phyloP scores from a whole-genome alignment of 2,113 vertebrate genomes.

The Nesoenas mayeri region DNA sequence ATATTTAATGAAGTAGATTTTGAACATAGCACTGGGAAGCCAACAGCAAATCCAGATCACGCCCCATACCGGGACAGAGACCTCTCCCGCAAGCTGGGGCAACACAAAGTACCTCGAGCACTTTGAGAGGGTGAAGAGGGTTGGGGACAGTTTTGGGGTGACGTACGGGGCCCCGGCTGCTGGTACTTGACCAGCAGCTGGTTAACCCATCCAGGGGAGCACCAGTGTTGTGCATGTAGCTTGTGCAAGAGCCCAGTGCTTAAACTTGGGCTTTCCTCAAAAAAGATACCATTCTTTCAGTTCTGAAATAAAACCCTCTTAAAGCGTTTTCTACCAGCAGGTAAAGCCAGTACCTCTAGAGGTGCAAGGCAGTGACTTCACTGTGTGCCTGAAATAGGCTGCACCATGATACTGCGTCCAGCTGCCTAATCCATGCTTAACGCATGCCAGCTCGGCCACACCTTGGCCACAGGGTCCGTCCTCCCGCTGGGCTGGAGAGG shows the following conservation, averaged over 20 bases:
- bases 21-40: not conserved
- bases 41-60: not conserved
- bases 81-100: not conserved
- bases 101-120: not conserved
- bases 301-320: not conserved
- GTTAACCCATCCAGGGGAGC: not conserved
- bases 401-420: not conserved
- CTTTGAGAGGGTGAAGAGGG: not conserved
- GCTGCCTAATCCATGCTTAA: not conserved
- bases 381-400: not conserved
- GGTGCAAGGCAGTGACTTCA: not conserved
- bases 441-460: not conserved
- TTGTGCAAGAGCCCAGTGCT: not conserved
- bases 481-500: not conserved
- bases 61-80: not conserved
- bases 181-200: not conserved
- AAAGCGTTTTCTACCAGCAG: not conserved
- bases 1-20: not conserved
- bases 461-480: fast-evolving
- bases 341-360: not conserved
- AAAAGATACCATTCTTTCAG: fast-evolving
- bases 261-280: not conserved
- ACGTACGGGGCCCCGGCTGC: fast-evolving
- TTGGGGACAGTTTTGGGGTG: too few relatives aligned
- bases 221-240: not conserved